Percentiles rank a stretch among this genome's conserved stretches.
phyloP scores from a whole-genome alignment of 2,888 invertebrate species.

The Drosophila subquinaria region DNA sequence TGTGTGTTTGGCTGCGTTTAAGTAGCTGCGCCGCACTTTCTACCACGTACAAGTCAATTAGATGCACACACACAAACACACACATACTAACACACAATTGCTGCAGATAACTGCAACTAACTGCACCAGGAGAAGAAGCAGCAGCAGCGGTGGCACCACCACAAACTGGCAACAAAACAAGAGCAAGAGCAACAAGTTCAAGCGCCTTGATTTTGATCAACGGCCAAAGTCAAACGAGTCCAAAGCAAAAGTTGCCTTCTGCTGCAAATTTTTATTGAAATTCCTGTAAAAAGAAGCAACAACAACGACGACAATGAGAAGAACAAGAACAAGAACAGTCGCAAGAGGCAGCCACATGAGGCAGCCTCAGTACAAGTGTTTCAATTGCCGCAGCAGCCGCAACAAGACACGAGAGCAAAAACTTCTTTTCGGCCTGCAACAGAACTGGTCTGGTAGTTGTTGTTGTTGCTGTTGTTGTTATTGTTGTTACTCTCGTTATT shows the following conservation, averaged over 20 bases:
- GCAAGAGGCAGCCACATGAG: constrained; percentile 46
- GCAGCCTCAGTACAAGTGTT: constrained; percentile 72
- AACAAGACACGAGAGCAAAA: constrained; percentile 53
- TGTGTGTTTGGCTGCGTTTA: constrained; percentile 33
- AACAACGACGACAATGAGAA: constrained; percentile 32
- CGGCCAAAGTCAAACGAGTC: constrained; percentile 80
- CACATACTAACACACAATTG: constrained; percentile 51
- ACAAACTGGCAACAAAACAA: constrained; percentile 60
- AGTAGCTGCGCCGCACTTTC: constrained; percentile 73
- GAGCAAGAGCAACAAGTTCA: constrained; percentile 77
- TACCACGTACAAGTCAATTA: constrained; percentile 80
- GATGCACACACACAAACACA: constrained; percentile 49
- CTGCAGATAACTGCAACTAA: constrained; percentile 79
- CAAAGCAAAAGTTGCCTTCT: constrained; percentile 76
- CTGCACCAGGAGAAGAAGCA: constrained; percentile 54
- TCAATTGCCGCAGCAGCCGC: constrained; percentile 66
- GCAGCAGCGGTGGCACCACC: constrained; percentile 29
- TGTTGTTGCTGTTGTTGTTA: constrained; percentile 37
- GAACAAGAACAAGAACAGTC: constrained; percentile 38
- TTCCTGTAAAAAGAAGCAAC: constrained; percentile 71
- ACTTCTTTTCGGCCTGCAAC: constrained; percentile 69
- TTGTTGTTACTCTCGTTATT: constrained; percentile 17
- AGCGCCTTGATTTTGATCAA: constrained; percentile 75
- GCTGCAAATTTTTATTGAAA: constrained; percentile 80
- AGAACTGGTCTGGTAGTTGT: constrained; percentile 73